Evolutionary conservation across 1,140 invertebrate species (phyloP).

Genomic region (Hyles vespertilio): DNA sequence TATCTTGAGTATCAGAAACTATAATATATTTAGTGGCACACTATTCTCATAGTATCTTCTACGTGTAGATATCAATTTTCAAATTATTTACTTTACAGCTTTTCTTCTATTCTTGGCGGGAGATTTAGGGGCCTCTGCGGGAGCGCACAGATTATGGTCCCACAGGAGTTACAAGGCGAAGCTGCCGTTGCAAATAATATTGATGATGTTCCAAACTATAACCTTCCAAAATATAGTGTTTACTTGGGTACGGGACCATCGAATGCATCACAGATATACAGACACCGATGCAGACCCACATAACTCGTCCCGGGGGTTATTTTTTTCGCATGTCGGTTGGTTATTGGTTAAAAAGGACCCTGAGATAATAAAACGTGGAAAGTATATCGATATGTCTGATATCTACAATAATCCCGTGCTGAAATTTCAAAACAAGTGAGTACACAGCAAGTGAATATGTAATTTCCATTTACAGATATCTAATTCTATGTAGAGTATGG

Average conservation of each 20-base stretch:
- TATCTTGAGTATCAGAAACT: too few species aligned
- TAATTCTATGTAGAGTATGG: too few species aligned
- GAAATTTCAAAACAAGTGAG: slow-evolving; percentile 81
- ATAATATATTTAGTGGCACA: too few species aligned
- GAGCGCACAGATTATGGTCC: slow-evolving; percentile 89
- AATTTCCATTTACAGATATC: too few species aligned
- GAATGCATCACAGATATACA: slow-evolving; percentile 82
- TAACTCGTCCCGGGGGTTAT: slow-evolving; percentile 80
- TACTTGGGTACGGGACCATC: slow-evolving; percentile 78
- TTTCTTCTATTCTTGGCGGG: slow-evolving; percentile 53
- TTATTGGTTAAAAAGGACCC: slow-evolving; percentile 77
- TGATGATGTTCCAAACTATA: slow-evolving; percentile 25
- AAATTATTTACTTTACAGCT: slow-evolving; percentile 22
- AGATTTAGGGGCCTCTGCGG: slow-evolving; percentile 83
- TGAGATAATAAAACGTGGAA: slow-evolving; percentile 81
- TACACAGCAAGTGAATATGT: not conserved
- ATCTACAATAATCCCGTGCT: slow-evolving; percentile 83
- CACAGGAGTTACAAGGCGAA: slow-evolving; percentile 90
- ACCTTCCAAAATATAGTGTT: slow-evolving; percentile 74
- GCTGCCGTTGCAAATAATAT: slow-evolving; percentile 80
- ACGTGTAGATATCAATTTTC: too few species aligned
- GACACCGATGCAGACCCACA: slow-evolving; percentile 83
- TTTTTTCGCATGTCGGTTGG: slow-evolving; percentile 82
- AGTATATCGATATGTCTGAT: slow-evolving; percentile 82
- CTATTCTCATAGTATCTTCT: too few species aligned